A percentile compares a stretch with the other conserved stretches of the same genome.
Evolutionary conservation across 1,140 invertebrate species (phyloP).

Genomic region (Solen grandis): DNA sequence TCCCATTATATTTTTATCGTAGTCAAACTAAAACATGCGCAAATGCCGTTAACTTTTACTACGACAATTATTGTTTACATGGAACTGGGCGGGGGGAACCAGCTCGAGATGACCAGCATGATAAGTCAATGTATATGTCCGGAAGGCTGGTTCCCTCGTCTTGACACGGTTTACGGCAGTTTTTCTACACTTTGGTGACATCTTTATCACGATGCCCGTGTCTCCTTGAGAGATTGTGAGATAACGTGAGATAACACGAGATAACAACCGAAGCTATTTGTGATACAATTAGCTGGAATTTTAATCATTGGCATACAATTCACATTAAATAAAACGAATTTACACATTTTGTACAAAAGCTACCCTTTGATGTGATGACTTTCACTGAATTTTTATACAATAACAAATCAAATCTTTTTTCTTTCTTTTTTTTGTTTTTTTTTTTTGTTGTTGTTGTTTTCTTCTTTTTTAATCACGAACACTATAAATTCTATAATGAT

Average conservation of each 20-base stretch:
- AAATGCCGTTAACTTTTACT: slow-evolving; percentile 4
- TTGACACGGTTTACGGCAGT: slow-evolving; percentile 40
- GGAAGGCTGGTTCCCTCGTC: background rate
- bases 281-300: slow-evolving; percentile 22
- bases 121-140: slow-evolving; percentile 8
- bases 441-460: too few species aligned
- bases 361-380: background rate
- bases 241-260: slow-evolving; percentile 23
- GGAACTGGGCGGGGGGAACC: slow-evolving; percentile 2
- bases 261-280: background rate
- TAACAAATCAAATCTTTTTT: too few species aligned
- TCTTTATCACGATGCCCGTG: slow-evolving; percentile 10
- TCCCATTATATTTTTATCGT: background rate
- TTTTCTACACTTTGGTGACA: slow-evolving; percentile 34
- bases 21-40: background rate
- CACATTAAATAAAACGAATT: background rate
- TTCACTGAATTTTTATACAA: background rate
- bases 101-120: slow-evolving; percentile 12
- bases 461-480: too few species aligned
- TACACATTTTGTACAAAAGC: background rate
- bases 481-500: too few species aligned
- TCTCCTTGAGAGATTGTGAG: too few species aligned
- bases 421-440: too few species aligned
- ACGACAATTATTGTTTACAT: slow-evolving; percentile 32
- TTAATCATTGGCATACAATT: background rate